Conservation (phyloP, 2,888 invertebrate species). For the Napeogenes inachia region DNA sequence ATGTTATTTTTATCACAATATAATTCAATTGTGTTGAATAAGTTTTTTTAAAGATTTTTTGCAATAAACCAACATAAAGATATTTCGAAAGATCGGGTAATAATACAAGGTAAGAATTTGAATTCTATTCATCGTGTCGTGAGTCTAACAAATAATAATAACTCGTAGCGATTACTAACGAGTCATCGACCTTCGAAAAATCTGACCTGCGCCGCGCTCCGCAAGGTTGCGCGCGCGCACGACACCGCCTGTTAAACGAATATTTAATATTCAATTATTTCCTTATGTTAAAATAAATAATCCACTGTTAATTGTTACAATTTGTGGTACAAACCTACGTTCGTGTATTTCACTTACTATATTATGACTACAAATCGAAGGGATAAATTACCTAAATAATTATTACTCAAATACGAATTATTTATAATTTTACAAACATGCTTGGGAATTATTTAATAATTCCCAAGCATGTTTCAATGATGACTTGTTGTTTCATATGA, state of each 20-base stretch:
- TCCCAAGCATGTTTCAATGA: no score
- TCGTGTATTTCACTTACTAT: no score
- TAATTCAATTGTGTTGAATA: no score
- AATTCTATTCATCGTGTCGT: conserved; percentile 38
- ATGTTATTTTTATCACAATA: no score
- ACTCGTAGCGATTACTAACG: conserved; percentile 59
- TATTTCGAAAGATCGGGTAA: neutral
- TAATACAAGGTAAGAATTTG: neutral
- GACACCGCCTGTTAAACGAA: conserved; percentile 28
- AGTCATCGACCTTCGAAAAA: conserved; percentile 77
- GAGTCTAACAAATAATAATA: conserved; percentile 68
- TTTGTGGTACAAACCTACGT: no score
- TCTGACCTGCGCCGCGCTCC: conserved; percentile 71
- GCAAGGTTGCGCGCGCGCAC: conserved; percentile 65
- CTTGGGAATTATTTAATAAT: no score
- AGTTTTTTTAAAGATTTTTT: no score
- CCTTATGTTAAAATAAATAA: neutral
- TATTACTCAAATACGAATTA: no score
- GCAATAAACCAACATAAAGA: neutral
- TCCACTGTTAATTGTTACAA: neutral
- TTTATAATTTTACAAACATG: no score
- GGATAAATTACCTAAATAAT: no score
- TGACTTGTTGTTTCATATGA: no score
- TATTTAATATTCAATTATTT: conserved; percentile 3
- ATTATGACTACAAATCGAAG: no score